phyloP scores from a whole-genome alignment of 1,140 invertebrate genomes.

The Oppia nitens region DNA sequence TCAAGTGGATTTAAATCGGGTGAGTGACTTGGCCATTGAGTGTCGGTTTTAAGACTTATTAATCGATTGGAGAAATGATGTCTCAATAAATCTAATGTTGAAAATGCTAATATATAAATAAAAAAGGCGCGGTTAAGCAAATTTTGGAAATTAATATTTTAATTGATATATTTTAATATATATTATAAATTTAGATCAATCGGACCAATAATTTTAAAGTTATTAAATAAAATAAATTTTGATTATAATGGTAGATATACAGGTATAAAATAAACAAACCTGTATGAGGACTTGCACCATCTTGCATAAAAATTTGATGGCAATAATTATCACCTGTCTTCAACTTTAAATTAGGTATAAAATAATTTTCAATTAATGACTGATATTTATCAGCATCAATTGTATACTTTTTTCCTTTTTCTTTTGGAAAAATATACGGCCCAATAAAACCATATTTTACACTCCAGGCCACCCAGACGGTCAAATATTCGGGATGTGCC shows the following conservation, averaged over 20 bases:
- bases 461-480: conserved; percentile 6
- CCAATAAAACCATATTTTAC: neutral
- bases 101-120: too few relatives aligned
- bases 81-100: neutral
- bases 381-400: neutral
- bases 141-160: too few relatives aligned
- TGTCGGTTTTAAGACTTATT: neutral
- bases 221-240: too few relatives aligned
- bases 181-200: too few relatives aligned
- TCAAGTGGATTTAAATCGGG: conserved; percentile 25
- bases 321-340: too few relatives aligned
- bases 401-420: neutral
- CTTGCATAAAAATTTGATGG: neutral
- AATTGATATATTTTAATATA: too few relatives aligned
- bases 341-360: neutral
- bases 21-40: conserved; percentile 14
- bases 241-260: too few relatives aligned
- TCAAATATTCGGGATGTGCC: neutral
- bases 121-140: too few relatives aligned
- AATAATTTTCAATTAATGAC: neutral
- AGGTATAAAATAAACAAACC: too few relatives aligned
- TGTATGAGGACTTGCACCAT: neutral
- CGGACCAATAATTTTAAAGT: too few relatives aligned
- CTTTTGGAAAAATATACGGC: conserved; percentile 1
- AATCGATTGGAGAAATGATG: neutral